Base-by-base conservation (phyloP, 2,888 invertebrate species). In the Hoplodrina blanda region DNA sequence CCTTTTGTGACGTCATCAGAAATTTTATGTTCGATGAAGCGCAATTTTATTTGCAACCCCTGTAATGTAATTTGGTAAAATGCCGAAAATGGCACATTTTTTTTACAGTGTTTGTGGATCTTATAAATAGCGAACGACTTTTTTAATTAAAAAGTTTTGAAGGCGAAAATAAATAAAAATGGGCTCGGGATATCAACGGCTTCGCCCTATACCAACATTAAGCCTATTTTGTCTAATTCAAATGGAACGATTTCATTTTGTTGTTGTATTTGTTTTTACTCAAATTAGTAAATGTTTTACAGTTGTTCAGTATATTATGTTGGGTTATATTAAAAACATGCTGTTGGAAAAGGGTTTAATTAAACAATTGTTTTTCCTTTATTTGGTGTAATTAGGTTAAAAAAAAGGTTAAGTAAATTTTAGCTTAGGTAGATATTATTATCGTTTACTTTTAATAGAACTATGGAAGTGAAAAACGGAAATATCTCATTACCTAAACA, bases 141-240 rank as follows among this genome's bases (percentile, higher is more conserved):
- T 76, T 80, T 80, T 70, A 70, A 80, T 80, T 66, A 76, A 60
- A 76, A 69, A 78, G 70, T 80, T 65, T 76, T 61, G 59, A 56
- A 61, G 15, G 60, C 30, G 44, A 62, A 63, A 49, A 53, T 67
- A 66, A 66, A 76, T 60, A 67, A 76, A 78, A 73, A 50, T 50
- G 37, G 37, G 37, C 41, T 30, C 30, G 46, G 44, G 20, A 56
- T 65, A 56, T 79, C 68, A 68, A 74, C 68, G 55, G 52, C 17
- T 50, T 50, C 19, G 37, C 61, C 55, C 52, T 33, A 13, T 55
- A 61, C 20, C 62, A 68, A 56, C 68, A 62, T 59, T 46, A 46
- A 52, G 55, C 33, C 50, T 63, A 62, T 77, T 68, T 76, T 50
- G 37, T 73, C n/a, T 54, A 76, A 56, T 77, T 76, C 20, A 46